Conservation (phyloP, 2,113 vertebrate species). For the Psammodynastes pulverulentus region DNA sequence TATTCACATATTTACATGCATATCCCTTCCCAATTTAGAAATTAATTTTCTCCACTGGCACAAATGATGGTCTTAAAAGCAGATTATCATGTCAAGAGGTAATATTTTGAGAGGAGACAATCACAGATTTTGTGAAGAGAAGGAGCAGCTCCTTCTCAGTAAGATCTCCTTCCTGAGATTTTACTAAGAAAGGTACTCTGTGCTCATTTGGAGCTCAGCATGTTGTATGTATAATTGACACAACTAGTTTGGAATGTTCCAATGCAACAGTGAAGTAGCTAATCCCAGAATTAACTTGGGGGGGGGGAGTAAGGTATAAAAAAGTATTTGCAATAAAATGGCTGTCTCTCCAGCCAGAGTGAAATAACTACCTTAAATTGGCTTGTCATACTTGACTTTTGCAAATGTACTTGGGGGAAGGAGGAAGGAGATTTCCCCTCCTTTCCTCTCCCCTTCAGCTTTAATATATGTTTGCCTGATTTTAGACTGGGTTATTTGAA, state of each 20-base stretch:
- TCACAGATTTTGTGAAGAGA: not conserved
- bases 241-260: not conserved
- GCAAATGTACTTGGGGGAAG: slow-evolving; percentile 10
- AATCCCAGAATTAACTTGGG: not conserved
- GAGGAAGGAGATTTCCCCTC: slow-evolving; percentile 9
- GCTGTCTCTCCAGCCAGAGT: slow-evolving; percentile 16
- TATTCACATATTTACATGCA: not conserved
- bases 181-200: not conserved
- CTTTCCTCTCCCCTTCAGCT: slow-evolving; percentile 58
- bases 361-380: slow-evolving; percentile 10
- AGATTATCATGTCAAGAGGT: not conserved
- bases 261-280: not conserved
- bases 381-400: slow-evolving; percentile 61
- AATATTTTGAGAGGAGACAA: not conserved
- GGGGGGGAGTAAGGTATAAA: not conserved
- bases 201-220: not conserved
- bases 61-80: not conserved
- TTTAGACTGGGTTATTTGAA: slow-evolving; percentile 79
- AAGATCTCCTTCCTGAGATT: not conserved
- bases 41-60: not conserved
- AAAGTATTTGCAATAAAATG: not conserved
- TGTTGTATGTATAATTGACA: not conserved
- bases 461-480: slow-evolving; percentile 75
- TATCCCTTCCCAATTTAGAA: not conserved
- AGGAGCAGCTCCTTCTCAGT: not conserved